These are phyloP conservation scores for Trichonephila clavata DNA, from an alignment of 1,140 invertebrate species.

Conservation along the genomic window DNA sequence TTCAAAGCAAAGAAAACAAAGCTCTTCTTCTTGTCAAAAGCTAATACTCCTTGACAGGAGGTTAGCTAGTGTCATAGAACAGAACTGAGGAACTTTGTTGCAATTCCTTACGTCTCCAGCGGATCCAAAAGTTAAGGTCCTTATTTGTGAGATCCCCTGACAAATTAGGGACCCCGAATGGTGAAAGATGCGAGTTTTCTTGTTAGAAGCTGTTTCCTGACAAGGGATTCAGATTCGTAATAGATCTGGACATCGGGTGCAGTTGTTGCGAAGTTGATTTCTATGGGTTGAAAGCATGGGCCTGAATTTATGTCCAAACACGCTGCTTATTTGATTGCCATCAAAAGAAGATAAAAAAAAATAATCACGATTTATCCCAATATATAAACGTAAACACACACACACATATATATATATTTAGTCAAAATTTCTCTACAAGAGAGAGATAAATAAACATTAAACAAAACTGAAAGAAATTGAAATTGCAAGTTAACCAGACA, in stretches of 20 bases:
- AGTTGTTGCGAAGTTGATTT: neutral
- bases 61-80: neutral
- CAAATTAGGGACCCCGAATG: neutral
- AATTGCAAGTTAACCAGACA: too few relatives aligned
- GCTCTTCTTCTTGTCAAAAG: slow-evolving; percentile 9
- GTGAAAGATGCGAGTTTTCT: neutral
- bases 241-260: neutral
- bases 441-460: too few relatives aligned
- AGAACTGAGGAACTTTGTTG: neutral
- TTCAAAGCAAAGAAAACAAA: slow-evolving; percentile 8
- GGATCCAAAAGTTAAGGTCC: neutral
- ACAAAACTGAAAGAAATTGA: too few relatives aligned
- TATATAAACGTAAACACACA: too few relatives aligned
- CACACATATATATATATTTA: too few relatives aligned
- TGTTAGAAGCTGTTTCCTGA: neutral
- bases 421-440: too few relatives aligned
- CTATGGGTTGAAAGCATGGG: too few relatives aligned
- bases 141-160: neutral
- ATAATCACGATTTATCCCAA: too few relatives aligned
- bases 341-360: too few relatives aligned
- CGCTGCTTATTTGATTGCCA: too few relatives aligned
- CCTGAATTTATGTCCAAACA: too few relatives aligned
- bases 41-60: slow-evolving; percentile 1
- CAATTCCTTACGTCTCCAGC: neutral
- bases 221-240: neutral